Conservation (phyloP, 2,113 vertebrate genomes). For the Nettapus auritus region DNA sequence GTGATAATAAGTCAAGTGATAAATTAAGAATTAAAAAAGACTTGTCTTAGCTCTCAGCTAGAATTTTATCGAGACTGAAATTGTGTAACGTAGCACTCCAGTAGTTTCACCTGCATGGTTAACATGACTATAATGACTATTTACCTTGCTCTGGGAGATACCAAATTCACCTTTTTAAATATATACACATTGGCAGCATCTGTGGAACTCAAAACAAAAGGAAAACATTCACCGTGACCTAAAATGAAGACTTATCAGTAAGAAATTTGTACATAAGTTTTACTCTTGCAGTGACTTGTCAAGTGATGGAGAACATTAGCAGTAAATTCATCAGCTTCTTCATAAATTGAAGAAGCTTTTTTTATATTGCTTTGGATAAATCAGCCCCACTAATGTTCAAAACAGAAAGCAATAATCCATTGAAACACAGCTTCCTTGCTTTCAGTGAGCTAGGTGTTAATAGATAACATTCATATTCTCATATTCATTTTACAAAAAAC, state of each 20-base stretch:
- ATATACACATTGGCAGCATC: background rate
- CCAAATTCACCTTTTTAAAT: background rate
- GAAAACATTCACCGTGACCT: background rate
- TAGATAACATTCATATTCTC: background rate
- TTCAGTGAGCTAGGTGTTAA: background rate
- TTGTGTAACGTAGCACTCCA: background rate
- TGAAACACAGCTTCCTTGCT: background rate
- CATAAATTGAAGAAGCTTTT: background rate
- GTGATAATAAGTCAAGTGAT: background rate
- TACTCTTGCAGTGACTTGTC: background rate
- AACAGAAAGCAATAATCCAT: background rate
- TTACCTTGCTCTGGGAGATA: background rate
- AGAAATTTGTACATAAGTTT: background rate
- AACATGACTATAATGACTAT: background rate
- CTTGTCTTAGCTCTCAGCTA: background rate
- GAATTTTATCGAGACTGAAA: background rate
- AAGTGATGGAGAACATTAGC: background rate
- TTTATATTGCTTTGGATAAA: background rate
- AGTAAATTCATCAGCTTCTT: background rate
- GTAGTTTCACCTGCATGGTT: background rate
- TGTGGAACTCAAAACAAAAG: background rate
- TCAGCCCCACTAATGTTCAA: background rate
- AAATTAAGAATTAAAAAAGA: background rate
- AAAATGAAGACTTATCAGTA: background rate
- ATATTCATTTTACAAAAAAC: background rate